phyloP scores from a whole-genome alignment of 2,113 vertebrate species.

The Noctilio leporinus region DNA sequence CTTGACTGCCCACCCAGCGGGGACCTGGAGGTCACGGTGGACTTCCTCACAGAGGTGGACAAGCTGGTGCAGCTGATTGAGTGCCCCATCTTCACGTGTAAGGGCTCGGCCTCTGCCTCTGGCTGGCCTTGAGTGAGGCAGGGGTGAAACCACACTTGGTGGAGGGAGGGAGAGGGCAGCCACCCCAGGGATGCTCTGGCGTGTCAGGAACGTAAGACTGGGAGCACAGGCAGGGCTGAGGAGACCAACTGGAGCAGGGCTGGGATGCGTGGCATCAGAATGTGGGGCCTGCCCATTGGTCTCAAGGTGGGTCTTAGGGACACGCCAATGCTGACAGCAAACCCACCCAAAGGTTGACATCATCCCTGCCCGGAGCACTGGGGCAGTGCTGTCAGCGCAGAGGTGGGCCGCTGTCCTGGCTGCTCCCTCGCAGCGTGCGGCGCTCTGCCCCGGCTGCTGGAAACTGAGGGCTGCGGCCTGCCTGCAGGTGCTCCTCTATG shows the following conservation, averaged over 20 bases:
- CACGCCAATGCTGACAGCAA: not conserved
- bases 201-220: not conserved
- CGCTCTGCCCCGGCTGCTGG: not conserved
- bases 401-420: not conserved
- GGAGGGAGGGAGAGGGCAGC: not conserved
- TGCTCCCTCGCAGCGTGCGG: not conserved
- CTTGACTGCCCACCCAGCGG: constrained; percentile 83
- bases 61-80: constrained; percentile 98
- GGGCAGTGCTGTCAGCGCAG: not conserved
- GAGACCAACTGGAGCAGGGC: not conserved
- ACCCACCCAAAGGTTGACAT: not conserved
- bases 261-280: not conserved
- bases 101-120: constrained; percentile 34
- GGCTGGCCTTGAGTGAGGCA: not conserved
- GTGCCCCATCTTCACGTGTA: constrained; percentile 97
- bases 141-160: not conserved
- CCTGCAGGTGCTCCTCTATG: not conserved
- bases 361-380: not conserved
- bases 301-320: not conserved
- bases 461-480: not conserved
- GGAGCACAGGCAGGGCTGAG: not conserved
- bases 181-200: not conserved
- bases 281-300: not conserved
- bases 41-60: constrained; percentile 98
- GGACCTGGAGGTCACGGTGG: constrained; percentile 96